phyloP scores from a whole-genome alignment of 2,888 invertebrate genomes.

The Argyresthia goedartella region DNA sequence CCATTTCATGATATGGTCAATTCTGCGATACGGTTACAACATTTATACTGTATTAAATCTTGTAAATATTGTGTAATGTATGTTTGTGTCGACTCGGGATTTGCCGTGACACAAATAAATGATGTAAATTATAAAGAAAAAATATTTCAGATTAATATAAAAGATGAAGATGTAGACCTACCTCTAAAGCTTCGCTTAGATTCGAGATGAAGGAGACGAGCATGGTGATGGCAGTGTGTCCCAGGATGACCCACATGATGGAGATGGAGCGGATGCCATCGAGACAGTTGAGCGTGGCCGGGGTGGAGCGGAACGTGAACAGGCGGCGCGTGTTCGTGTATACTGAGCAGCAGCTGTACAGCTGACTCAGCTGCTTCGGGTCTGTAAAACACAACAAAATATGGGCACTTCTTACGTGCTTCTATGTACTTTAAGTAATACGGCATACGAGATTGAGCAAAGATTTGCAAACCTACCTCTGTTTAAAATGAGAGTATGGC shows the following conservation, averaged over 20 bases:
- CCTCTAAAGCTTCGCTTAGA: constrained; percentile 1
- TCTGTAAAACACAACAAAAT: neutral
- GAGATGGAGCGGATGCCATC: constrained; percentile 29
- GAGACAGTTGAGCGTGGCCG: constrained; percentile 19
- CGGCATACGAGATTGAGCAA: too few relatives aligned
- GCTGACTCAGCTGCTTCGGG: constrained; percentile 11
- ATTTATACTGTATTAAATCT: too few relatives aligned
- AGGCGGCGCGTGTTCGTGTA: constrained; percentile 10
- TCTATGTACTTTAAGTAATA: too few relatives aligned
- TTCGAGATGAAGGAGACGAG: neutral
- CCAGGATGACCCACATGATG: constrained; percentile 27
- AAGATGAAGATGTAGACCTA: neutral
- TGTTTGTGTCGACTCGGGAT: too few relatives aligned
- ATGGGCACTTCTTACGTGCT: too few relatives aligned
- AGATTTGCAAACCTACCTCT: constrained; percentile 10
- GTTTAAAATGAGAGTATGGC: constrained; percentile 12
- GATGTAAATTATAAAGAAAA: too few relatives aligned
- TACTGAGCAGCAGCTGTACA: constrained; percentile 8
- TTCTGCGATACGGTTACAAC: too few relatives aligned
- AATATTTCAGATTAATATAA: too few relatives aligned
- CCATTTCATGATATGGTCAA: too few relatives aligned
- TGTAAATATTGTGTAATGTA: too few relatives aligned
- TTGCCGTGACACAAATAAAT: too few relatives aligned
- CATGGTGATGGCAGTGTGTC: constrained; percentile 7
- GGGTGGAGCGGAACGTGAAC: constrained; percentile 6